Evolutionary conservation across 2,888 invertebrate species (phyloP).

Genomic region (Lobophora halterata): DNA sequence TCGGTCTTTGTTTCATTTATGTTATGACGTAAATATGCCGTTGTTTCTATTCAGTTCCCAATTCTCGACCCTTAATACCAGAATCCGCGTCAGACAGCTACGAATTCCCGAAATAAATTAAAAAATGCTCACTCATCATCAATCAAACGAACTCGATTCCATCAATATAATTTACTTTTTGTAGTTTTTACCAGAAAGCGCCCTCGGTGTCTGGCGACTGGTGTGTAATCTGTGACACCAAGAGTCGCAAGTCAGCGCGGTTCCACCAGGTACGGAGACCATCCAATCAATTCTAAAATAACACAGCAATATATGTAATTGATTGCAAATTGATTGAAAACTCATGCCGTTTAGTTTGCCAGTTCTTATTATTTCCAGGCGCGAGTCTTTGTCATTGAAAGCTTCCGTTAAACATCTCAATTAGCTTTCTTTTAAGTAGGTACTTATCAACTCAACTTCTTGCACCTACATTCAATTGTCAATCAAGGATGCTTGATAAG

Average conservation of each 20-base stretch:
- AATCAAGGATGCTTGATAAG: no score
- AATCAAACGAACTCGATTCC: constrained; percentile 78
- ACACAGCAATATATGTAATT: constrained; percentile 47
- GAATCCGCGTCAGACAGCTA: constrained; percentile 36
- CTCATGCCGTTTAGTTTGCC: constrained; percentile 10
- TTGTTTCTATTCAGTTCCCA: no score
- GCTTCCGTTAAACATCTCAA: no score
- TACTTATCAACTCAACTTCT: no score
- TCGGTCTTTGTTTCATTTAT: no score
- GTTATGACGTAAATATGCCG: no score
- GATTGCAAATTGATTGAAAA: constrained; percentile 35
- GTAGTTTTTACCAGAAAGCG: constrained; percentile 77
- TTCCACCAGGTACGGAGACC: constrained; percentile 60
- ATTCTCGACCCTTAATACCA: no score
- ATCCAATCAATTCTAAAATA: constrained; percentile 33
- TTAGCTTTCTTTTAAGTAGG: no score
- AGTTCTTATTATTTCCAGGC: constrained; percentile 3
- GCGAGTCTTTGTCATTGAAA: no score
- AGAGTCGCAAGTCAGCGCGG: constrained; percentile 58
- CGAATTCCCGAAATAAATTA: constrained; percentile 79
- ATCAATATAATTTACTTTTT: constrained; percentile 81
- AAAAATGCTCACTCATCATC: constrained; percentile 79
- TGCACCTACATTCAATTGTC: no score
- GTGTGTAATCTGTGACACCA: no score
- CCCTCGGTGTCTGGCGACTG: constrained; percentile 75